phyloP scores from a whole-genome alignment of 2,797 vertebrate species.

The Ibycter americanus region DNA sequence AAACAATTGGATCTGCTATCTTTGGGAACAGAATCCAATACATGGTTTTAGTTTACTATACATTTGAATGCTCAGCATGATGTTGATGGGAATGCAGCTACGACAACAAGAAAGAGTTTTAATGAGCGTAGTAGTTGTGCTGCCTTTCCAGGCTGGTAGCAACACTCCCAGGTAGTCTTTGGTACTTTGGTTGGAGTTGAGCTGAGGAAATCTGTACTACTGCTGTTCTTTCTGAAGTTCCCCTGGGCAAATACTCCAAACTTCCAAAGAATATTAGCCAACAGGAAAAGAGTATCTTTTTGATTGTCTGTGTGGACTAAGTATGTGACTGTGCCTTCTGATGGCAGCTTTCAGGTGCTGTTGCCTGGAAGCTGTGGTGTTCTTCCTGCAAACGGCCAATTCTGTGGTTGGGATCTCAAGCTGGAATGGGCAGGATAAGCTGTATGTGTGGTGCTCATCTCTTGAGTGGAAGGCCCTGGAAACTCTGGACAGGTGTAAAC shows the following conservation, averaged over 20 bases:
- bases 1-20: not conserved
- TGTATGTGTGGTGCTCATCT: fast-evolving
- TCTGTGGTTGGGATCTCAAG: not conserved
- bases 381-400: not conserved
- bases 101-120: not conserved
- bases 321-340: not conserved
- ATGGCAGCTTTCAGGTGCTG: fast-evolving
- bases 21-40: slow-evolving; percentile 19
- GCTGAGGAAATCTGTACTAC: not conserved
- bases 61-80: not conserved
- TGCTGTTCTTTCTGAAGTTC: not conserved
- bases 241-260: not conserved
- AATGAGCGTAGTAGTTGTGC: not conserved
- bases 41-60: not conserved
- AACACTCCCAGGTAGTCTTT: not conserved
- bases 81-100: not conserved
- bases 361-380: not conserved
- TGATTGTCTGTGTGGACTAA: not conserved
- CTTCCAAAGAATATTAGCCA: not conserved
- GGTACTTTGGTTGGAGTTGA: fast-evolving
- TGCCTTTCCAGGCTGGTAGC: not conserved
- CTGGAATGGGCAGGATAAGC: not conserved
- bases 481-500: not conserved
- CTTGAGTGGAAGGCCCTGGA: no score
- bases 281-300: not conserved